Evolutionary conservation across 2,797 vertebrate genomes (phyloP), one percentile per base, ranked within the genome.

Genomic region (Capromys pilorides): DNA sequence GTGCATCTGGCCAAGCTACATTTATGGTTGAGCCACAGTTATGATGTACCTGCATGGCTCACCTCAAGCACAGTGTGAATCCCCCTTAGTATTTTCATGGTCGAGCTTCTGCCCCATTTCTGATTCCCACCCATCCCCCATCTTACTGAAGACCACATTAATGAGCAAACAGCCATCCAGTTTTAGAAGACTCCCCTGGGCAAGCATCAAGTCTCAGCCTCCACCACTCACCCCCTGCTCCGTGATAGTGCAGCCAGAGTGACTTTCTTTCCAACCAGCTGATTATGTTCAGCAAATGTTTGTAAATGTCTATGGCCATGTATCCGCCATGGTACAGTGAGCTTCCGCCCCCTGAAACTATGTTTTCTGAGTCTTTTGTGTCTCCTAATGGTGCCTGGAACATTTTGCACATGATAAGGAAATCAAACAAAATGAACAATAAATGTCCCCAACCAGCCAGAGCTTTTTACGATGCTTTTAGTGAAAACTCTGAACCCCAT

Each of bases 371-470:
- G 93, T 90, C 96, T 96, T 97, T 97, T 97, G 97, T 97, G 88
- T 96, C 96, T 96, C 94, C 85, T 97, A 96, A 96, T 96, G 95
- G 94, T 88, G 85, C 97, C 96, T 97, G 95, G 95, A 97, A 97
- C 96, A 97, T 97, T 97, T 95, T 96, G 96, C 96, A 96, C 95
- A 97, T 93, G 95, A 97, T 97, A 96, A 97, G 91, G 85, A 94
- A 96, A 94, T 97, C 96, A 96, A 97, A 97, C 95, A 96, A 97
- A 97, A 96, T 92, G 94, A 97, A 97, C 96, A 97, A 96, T 96
- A 95, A 88, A n/a, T 49, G 0, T 95, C 93, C 88, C 92, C 94
- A 84, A 84, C 94, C 84, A 92, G 97, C 92, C 36, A 77, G 88
- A 87, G 95, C 93, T 95, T 95, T 95, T 96, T 95, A 97, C 13